phyloP scores from a whole-genome alignment of 1,140 invertebrate species.

The Pseudomyrmex pallidus region DNA sequence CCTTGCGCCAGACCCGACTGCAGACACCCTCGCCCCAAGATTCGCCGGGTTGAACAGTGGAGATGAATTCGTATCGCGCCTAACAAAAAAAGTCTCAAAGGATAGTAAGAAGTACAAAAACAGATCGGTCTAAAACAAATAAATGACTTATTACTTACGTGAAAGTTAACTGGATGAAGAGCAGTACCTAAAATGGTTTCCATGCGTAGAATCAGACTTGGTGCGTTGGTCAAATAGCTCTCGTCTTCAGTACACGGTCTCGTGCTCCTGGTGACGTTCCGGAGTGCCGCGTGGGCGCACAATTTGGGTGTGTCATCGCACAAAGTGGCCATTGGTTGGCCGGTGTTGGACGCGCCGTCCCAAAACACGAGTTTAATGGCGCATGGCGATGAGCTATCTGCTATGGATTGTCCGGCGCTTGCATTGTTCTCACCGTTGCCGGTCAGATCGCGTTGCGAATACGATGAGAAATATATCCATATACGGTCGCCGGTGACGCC shows the following conservation, averaged over 20 bases:
- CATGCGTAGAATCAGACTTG: slow-evolving; percentile 84
- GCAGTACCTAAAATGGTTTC: slow-evolving; percentile 85
- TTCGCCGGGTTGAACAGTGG: slow-evolving; percentile 91
- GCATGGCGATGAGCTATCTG: slow-evolving; percentile 64
- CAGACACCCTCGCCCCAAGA: slow-evolving; percentile 87
- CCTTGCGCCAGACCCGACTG: slow-evolving; percentile 86
- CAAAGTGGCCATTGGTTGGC: slow-evolving; percentile 87
- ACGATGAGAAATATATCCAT: slow-evolving; percentile 95
- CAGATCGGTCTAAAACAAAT: background rate
- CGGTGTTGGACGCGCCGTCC: slow-evolving; percentile 81
- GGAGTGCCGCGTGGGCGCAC: slow-evolving; percentile 92
- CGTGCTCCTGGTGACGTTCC: slow-evolving; percentile 90
- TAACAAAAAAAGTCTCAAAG: slow-evolving; percentile 51
- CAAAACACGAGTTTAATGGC: slow-evolving; percentile 80
- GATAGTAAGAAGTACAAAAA: background rate
- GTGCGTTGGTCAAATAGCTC: slow-evolving; percentile 91
- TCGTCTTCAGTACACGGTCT: slow-evolving; percentile 91
- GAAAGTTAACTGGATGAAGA: slow-evolving; percentile 85
- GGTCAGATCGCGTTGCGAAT: slow-evolving; percentile 90
- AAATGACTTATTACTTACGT: slow-evolving; percentile 71
- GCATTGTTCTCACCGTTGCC: slow-evolving; percentile 76
- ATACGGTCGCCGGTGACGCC: slow-evolving; percentile 91
- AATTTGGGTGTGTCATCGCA: slow-evolving; percentile 92
- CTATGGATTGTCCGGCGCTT: slow-evolving; percentile 33
- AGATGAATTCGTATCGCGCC: slow-evolving; percentile 93